Evolutionary conservation across 2,888 invertebrate species (phyloP), one percentile per base, ranked within the genome.

Genomic region (Apamea sordens): DNA sequence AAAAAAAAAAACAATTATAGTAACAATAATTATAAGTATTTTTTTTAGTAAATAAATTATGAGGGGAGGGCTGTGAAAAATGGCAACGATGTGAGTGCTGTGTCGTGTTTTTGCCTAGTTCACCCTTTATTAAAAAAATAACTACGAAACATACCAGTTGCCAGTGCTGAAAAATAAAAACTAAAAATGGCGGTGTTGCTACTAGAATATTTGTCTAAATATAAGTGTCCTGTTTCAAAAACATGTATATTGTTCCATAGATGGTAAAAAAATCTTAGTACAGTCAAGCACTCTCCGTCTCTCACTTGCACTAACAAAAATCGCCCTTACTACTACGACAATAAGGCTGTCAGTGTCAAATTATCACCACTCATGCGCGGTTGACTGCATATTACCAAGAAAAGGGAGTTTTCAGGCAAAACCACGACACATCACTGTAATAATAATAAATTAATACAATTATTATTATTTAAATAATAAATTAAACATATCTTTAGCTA

Each of bases 41-140:
- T 70, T 80, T 32, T 88, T 88, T 86, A 84, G 80, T 86, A 83
- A 87, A 86, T 88, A 89, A 88, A 84, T 89, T 81, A 89, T 82
- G 83, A 80, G 61, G 85, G 86, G 88, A 84, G 80, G 79, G 76
- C 11, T 86, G 71, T 72, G 77, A 83, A 72, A 84, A 74, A 88
- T 89, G 88, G 89, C 88, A 86, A 86, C 88, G 63, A 75, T 69
- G 47, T 28, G 1, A 68, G 59, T 76, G 67, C 41, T 41, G 61
- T 73, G 77, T 84, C 69, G 72, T 74, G 32, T 24, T 87, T 78
- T 32, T 72, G 18, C 32, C 59, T 0, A 18, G 44, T 36, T 68
- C 44, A 78, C 32, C 15, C 41, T 76, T 64, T 47, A 44, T 44
- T 24, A 3, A 50, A 59, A 82, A 63, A 36, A 32, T 36, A 47